These are phyloP conservation scores for Cichladusa arquata DNA, from an alignment of 2,113 vertebrate species.

Conservation along the genomic window DNA sequence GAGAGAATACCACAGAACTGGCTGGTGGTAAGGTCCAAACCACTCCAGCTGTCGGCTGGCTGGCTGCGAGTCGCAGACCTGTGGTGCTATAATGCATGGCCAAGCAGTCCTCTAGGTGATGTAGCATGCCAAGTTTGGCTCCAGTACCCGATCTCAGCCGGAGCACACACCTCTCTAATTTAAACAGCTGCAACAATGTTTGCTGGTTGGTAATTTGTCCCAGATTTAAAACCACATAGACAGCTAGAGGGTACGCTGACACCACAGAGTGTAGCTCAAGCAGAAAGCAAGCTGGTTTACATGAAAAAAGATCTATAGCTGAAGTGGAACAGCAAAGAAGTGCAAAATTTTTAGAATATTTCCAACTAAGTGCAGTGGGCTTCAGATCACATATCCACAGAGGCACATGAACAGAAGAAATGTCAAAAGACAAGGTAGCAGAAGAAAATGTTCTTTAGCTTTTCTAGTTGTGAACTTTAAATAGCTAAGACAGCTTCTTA, in stretches of 20 bases:
- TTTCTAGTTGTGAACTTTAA: neutral
- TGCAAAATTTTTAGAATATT: neutral
- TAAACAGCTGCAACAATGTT: neutral
- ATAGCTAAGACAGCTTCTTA: neutral
- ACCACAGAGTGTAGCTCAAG: fast-evolving
- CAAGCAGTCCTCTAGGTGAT: neutral
- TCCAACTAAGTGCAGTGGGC: neutral
- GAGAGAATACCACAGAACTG: neutral
- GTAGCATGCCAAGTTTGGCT: neutral
- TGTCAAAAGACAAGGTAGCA: neutral
- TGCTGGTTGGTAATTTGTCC: neutral
- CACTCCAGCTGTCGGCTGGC: fast-evolving
- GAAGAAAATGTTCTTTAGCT: neutral
- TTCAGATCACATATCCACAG: neutral
- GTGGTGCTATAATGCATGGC: fast-evolving
- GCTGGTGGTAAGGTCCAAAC: neutral
- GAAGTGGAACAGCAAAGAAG: neutral
- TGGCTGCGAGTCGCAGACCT: fast-evolving
- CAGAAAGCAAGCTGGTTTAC: neutral
- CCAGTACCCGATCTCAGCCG: neutral
- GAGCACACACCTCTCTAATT: neutral
- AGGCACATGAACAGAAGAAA: neutral
- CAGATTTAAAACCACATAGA: neutral
- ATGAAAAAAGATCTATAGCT: neutral
- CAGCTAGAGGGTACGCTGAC: neutral